A percentile compares a stretch with the other conserved stretches of the same genome.
These are phyloP conservation scores for Automeris io DNA, from an alignment of 2,888 invertebrate genomes.

Conservation along the genomic window DNA sequence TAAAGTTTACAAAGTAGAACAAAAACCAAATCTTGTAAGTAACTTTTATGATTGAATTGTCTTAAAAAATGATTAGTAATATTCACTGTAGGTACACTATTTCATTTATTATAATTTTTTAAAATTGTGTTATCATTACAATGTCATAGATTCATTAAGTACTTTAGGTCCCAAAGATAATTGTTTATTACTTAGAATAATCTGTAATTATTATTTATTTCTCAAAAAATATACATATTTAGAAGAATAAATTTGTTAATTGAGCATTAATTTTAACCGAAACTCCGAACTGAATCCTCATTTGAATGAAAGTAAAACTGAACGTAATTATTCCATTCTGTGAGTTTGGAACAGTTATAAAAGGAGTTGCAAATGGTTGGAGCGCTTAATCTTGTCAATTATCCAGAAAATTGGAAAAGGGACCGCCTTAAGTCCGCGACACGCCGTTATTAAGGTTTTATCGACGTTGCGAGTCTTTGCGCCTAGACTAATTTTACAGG, in stretches of 20 bases:
- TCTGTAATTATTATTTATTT: too few species aligned
- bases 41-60: too few species aligned
- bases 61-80: too few species aligned
- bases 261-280: constrained; percentile 26
- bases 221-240: constrained; percentile 26
- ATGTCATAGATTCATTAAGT: too few species aligned
- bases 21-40: too few species aligned
- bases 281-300: constrained; percentile 35
- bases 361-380: constrained; percentile 40
- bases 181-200: constrained; percentile 14
- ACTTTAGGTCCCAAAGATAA: too few species aligned
- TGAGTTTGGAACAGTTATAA: constrained; percentile 44
- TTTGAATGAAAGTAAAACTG: constrained; percentile 46
- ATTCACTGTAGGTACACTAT: too few species aligned
- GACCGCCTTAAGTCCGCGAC: constrained; percentile 22
- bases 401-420: constrained; percentile 47
- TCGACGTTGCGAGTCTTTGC: constrained; percentile 10
- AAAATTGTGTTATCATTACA: too few species aligned
- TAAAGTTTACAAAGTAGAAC: too few species aligned
- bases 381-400: constrained; percentile 58
- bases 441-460: constrained; percentile 28
- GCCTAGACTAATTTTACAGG: constrained; percentile 12
- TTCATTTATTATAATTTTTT: too few species aligned
- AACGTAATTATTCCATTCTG: constrained; percentile 44
- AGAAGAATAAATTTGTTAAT: constrained; percentile 34